Evolutionary conservation across 1,140 invertebrate genomes (phyloP), one percentile per base, ranked within the genome.

Genomic region (Bursaphelenchus mucronatus): DNA sequence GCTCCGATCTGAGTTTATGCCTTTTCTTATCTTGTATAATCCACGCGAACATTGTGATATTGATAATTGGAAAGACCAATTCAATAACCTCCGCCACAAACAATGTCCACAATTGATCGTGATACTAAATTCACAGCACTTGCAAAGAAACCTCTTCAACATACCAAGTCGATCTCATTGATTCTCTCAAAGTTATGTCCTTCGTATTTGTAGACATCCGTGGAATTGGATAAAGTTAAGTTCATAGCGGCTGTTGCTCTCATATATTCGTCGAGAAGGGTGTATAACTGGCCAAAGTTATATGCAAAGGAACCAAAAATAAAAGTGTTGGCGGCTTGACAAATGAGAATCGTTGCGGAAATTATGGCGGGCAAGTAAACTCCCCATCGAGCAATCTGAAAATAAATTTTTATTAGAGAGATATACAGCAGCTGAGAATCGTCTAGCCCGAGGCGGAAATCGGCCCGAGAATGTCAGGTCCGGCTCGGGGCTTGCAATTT

Each of bases 61-160:
- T 78, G 19, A 75, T 70, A 3, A 65, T 19, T 9, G 73, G 73
- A 61, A 75, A 75, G 3, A 75, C 61, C 6, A 75, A 44, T 55
- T 75, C 71, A 21, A 75, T 75, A 19, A 75, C 63, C 63, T 75
- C 73, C 0, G 73, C 73, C 9, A 75, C 72, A 43, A 74, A 75
- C 49, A 75, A 53, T 11, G 75, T 79, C 73, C 73, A 75, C n/a
- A 75, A 47, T 46, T 70, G 75, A 45, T 75, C 73, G 41, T 75
- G 73, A 46, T 75, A 75, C 73, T 75, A 17, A 61, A 79, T 70
- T 17, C 8, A 63, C 63, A 63, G 58, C 4, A 67, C 1, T 64
- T 41, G 2, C n/a, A 13, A 63, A 64, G 4, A 21, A 55, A 13
- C 4, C 30, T 4, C n/a, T 2, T 55, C n/a, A 45, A 55, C 19